Evolutionary conservation across 2,113 vertebrate genomes (phyloP).

Genomic region (Platanista minor): DNA sequence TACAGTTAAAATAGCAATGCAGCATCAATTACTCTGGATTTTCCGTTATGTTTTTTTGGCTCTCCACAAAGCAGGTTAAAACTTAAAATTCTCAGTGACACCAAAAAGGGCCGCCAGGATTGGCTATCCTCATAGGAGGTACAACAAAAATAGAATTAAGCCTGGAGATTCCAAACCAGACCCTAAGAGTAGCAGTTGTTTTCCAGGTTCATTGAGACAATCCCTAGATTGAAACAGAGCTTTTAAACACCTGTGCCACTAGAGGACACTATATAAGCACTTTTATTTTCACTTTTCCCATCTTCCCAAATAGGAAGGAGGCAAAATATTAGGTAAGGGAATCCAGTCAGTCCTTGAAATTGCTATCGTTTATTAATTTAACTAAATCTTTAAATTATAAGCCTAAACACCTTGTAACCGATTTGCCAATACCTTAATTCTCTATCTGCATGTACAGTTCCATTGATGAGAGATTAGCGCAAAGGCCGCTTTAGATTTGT

Average conservation of each 20-base stretch:
- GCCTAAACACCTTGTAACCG: neutral
- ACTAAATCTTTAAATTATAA: slow-evolving; percentile 38
- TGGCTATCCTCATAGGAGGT: neutral
- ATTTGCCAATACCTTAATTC: neutral
- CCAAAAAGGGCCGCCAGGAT: neutral
- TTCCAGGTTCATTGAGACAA: neutral
- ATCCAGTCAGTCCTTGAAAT: slow-evolving; percentile 19
- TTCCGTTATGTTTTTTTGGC: neutral
- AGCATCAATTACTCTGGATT: neutral
- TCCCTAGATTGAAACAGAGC: neutral
- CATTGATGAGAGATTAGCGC: neutral
- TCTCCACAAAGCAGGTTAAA: neutral
- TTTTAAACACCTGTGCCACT: slow-evolving; percentile 18
- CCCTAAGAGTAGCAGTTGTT: neutral
- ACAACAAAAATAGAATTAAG: neutral
- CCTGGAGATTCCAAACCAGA: neutral
- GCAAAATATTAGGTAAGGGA: slow-evolving; percentile 20
- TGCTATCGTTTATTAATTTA: slow-evolving; percentile 33
- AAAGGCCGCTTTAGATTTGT: slow-evolving; percentile 18
- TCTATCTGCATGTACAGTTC: neutral
- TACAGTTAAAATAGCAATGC: neutral
- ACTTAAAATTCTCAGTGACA: neutral
- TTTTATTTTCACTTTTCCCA: neutral
- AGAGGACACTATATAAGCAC: slow-evolving; percentile 76
- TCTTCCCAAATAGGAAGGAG: neutral